Conservation (phyloP, 37 sponge, comb jelly and placozoan species). For the Cliona cf. orientalis region DNA sequence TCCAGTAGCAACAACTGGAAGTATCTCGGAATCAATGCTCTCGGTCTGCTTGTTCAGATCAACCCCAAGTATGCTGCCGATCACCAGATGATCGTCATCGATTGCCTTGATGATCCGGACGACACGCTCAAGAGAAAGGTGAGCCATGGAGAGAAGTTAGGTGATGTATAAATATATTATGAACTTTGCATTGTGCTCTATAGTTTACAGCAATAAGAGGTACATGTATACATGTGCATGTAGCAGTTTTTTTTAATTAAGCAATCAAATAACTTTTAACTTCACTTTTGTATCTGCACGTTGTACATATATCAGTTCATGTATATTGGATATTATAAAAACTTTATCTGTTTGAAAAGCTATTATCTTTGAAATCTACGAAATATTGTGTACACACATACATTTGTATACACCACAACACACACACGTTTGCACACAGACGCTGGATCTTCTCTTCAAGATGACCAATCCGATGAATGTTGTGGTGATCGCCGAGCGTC, state of each 20-base stretch:
- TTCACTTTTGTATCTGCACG: too few relatives aligned
- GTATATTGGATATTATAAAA: too few relatives aligned
- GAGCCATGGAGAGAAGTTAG: not conserved
- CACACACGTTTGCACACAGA: conserved; percentile 58
- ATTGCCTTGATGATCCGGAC: conserved; percentile 94
- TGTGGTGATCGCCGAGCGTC: conserved; percentile 72
- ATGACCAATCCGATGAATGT: conserved; percentile 93
- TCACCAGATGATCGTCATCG: conserved; percentile 88
- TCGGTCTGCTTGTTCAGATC: conserved; percentile 73
- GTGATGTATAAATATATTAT: not conserved
- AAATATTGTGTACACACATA: too few relatives aligned
- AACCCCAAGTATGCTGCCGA: conserved; percentile 80
- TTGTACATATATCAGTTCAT: too few relatives aligned
- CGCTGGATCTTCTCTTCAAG: conserved; percentile 86
- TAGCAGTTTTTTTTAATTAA: too few relatives aligned
- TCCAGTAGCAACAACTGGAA: conserved; percentile 84
- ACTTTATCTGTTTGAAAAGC: too few relatives aligned
- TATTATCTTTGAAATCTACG: too few relatives aligned
- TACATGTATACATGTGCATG: too few relatives aligned
- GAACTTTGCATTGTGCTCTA: too few relatives aligned
- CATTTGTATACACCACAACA: too few relatives aligned
- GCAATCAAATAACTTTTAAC: too few relatives aligned
- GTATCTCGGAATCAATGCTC: conserved; percentile 83
- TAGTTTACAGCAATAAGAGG: too few relatives aligned
- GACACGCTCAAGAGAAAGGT: conserved; percentile 95